Evolutionary conservation across 2,888 invertebrate genomes (phyloP).

Genomic region (Erynnis tages): DNA sequence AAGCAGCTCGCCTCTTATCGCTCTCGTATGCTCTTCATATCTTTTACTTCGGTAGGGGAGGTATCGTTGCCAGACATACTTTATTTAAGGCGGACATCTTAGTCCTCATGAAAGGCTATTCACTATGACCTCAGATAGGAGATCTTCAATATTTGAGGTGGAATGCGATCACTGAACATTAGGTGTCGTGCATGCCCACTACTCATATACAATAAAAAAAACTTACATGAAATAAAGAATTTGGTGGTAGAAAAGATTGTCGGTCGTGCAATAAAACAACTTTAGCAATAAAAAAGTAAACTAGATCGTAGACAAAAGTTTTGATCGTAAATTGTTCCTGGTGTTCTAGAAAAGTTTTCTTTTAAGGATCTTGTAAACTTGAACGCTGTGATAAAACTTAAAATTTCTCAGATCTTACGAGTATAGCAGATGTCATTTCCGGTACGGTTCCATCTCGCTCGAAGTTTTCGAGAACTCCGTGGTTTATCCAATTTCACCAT

Average conservation of each 20-base stretch:
- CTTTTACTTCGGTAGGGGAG: no score
- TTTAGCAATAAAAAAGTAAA: slow-evolving; percentile 6
- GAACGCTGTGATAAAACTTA: slow-evolving; percentile 17
- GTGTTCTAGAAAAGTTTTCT: slow-evolving; percentile 15
- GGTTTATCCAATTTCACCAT: slow-evolving; percentile 30
- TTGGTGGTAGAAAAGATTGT: no score
- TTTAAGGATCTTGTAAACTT: slow-evolving; percentile 16
- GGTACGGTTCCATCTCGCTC: slow-evolving; percentile 15
- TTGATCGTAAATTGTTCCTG: slow-evolving; percentile 1
- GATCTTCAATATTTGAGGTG: no score
- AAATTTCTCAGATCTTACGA: neutral
- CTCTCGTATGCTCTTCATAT: no score
- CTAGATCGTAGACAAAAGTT: neutral
- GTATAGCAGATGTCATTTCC: slow-evolving; percentile 17
- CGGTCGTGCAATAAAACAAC: neutral
- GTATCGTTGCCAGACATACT: no score
- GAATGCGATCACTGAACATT: no score
- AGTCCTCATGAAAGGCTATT: no score
- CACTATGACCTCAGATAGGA: no score
- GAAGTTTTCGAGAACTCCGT: slow-evolving; percentile 24
- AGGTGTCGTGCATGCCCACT: no score
- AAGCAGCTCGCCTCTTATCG: no score
- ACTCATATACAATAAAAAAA: no score
- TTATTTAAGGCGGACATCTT: no score
- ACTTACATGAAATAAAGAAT: neutral